Evolutionary conservation across 1,140 invertebrate species (phyloP), one percentile per base, ranked within the genome.

Genomic region (Bombus ignitus): DNA sequence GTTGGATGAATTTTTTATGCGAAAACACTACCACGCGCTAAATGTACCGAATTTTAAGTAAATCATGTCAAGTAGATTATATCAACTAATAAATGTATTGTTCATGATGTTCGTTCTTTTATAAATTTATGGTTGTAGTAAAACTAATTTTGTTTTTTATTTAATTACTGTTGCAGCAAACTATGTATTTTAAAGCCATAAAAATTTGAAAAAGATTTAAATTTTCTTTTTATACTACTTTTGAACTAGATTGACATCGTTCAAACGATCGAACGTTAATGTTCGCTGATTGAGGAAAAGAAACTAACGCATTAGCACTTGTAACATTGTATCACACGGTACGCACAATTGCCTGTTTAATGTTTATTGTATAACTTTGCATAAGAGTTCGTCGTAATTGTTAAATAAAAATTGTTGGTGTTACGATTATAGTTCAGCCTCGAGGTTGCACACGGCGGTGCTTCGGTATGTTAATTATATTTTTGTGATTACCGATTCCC

Each of bases 261-360:
- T 79, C 39, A 44, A 32, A 68, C 12, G 25, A 28, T 66, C 10
- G 25, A 47, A 65, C 32, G 53, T 5, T 28, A 22, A 68, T 15
- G 32, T 37, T 80, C 12, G 8, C 6, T 22, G 13, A 72, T 44
- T 9, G 10, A 0, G 9, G 28, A 18, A 72, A 37, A 44, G 9
- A 42, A n/a, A 44, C 1, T 28, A 35, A 42, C 25, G 3, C 12
- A 15, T 72, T 5, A 15, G 28, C 12, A 72, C 39, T 13, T 72
- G 37, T 71, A 71, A 39, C 32, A 37, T 18, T 71, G n/a, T 85
- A 66, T 73, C 57, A 85, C 22, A 35, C 12, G 12, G 25, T 80
- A 81, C 83, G 83, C 83, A 85, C 83, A 85, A 85, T 85, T 81
- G 12, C 44, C 28, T 32, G 59, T 74, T 73, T 53, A 72, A 80